Percentiles rank a stretch among this genome's conserved stretches.
Conservation (phyloP, 2,797 vertebrate genomes). For the Garrulus glandarius region DNA sequence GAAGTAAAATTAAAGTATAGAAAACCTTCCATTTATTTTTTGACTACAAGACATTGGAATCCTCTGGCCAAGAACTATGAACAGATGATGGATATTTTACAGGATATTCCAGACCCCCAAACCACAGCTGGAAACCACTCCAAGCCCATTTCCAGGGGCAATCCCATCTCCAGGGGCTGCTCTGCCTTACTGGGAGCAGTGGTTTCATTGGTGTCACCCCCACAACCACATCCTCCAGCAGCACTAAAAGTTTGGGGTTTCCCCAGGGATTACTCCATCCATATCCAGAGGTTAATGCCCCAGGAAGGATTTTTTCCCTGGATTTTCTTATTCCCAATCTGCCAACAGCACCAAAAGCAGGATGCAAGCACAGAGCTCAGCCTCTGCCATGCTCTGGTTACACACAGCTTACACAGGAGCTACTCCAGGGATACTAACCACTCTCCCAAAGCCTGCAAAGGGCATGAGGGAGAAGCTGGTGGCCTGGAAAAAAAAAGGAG, state of each 20-base stretch:
- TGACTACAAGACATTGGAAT: neutral
- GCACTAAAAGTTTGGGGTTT: neutral
- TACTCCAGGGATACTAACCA: slow-evolving; percentile 75
- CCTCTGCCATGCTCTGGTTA: slow-evolving; percentile 5
- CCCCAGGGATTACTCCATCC: neutral
- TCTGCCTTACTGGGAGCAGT: neutral
- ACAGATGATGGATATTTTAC: neutral
- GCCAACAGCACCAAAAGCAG: neutral
- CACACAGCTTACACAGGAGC: neutral
- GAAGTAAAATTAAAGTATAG: neutral
- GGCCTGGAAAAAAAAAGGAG: slow-evolving; percentile 74
- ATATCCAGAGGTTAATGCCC: neutral
- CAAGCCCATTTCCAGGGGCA: neutral
- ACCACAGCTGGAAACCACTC: neutral
- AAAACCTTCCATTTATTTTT: neutral
- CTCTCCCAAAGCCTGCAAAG: slow-evolving; percentile 75
- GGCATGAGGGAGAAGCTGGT: slow-evolving; percentile 77
- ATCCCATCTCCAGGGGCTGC: neutral
- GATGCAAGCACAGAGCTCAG: neutral
- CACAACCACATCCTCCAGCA: neutral
- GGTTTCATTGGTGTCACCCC: rapidly evolving
- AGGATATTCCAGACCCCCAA: neutral
- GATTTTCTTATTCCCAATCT: neutral
- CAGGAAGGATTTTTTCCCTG: neutral
- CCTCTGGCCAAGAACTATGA: neutral